Conservation (phyloP, 2,888 invertebrate genomes). For the Lymantria monacha region DNA sequence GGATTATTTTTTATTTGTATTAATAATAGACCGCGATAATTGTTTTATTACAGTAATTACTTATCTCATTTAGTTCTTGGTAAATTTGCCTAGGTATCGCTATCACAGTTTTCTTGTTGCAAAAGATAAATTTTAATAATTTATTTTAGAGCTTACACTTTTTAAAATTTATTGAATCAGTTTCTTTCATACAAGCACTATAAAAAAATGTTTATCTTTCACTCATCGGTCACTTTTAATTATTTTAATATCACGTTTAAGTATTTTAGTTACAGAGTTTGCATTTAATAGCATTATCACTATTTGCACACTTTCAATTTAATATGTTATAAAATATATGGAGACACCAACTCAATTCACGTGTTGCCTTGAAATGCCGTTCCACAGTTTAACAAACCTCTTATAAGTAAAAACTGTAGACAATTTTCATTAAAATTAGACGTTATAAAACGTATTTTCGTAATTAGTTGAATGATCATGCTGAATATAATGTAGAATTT, state of each 20-base stretch:
- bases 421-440: too few species aligned
- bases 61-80: conserved; percentile 16
- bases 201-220: too few species aligned
- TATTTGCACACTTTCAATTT: not conserved
- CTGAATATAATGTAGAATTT: too few species aligned
- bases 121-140: not conserved
- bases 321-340: not conserved
- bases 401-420: conserved; percentile 10
- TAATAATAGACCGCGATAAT: conserved; percentile 10
- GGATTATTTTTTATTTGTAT: conserved; percentile 10
- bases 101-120: not conserved
- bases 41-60: conserved; percentile 12
- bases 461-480: too few species aligned
- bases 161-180: too few species aligned
- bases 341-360: conserved; percentile 16
- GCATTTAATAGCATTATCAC: too few species aligned
- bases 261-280: too few species aligned
- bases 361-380: conserved; percentile 20
- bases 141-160: not conserved
- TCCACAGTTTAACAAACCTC: conserved; percentile 15
- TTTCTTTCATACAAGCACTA: too few species aligned
- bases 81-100: not conserved
- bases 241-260: too few species aligned
- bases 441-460: too few species aligned
- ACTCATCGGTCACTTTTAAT: too few species aligned